Evolutionary conservation across 2,113 vertebrate genomes (phyloP).

Genomic region (Nansenia antarctica): DNA sequence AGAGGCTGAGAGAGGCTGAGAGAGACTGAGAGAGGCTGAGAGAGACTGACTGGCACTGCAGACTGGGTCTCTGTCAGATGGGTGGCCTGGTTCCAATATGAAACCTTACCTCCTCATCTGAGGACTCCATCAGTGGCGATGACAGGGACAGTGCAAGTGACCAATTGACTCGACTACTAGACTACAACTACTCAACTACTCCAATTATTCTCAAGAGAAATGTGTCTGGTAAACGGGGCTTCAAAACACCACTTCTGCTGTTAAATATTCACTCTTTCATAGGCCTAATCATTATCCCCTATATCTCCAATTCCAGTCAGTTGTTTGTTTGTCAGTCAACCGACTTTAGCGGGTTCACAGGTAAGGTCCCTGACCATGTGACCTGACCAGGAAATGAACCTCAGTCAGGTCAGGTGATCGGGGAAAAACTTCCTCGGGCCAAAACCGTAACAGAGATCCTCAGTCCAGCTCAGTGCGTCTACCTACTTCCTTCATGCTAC

Average conservation of each 20-base stretch:
- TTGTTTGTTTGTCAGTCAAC: too few species aligned
- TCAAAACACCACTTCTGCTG: too few species aligned
- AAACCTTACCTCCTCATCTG: neutral
- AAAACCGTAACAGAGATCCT: constrained; percentile 73
- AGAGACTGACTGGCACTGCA: neutral
- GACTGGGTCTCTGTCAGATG: neutral
- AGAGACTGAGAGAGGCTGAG: neutral
- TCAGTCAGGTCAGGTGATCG: too few species aligned
- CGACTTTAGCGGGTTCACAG: neutral
- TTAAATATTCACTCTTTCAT: too few species aligned
- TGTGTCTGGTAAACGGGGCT: too few species aligned
- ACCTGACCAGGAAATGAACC: too few species aligned
- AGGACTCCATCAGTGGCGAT: neutral
- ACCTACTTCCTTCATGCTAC: constrained; percentile 79
- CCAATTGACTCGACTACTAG: too few species aligned
- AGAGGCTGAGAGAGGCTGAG: neutral
- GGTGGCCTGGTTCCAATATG: neutral
- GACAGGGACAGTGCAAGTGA: neutral
- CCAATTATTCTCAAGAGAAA: too few species aligned
- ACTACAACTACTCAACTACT: too few species aligned
- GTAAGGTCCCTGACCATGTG: too few species aligned
- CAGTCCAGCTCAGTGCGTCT: constrained; percentile 52
- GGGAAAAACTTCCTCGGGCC: too few species aligned
- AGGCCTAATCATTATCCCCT: neutral
- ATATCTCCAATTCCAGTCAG: neutral